Percentiles rank a stretch among this genome's conserved stretches.
Conservation (phyloP, 1,140 invertebrate species). For the Ips typographus region DNA sequence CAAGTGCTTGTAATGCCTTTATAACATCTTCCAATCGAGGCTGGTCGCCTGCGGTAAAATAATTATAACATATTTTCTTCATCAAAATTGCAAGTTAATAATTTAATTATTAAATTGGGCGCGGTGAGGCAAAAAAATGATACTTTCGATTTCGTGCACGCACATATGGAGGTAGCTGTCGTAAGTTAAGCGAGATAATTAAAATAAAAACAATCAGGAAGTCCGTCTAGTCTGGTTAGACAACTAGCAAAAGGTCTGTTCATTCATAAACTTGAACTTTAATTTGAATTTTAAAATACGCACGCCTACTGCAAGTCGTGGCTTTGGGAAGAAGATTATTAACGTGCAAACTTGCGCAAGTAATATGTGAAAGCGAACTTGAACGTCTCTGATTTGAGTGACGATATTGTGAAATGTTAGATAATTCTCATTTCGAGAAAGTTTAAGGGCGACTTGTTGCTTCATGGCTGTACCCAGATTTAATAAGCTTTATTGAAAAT, state of each 20-base stretch:
- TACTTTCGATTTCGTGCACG: not conserved
- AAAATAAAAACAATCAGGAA: not conserved
- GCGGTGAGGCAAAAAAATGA: not conserved
- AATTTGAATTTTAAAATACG: not conserved
- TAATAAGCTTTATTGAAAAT: not conserved
- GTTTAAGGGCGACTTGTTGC: conserved; percentile 8
- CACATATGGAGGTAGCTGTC: not conserved
- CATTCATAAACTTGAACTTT: too few species aligned
- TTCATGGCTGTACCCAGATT: not conserved
- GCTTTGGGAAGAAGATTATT: not conserved
- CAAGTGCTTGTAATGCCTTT: not conserved
- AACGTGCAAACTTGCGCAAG: conserved; percentile 7
- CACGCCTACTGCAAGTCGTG: not conserved
- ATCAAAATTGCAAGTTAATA: not conserved
- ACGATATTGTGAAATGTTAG: not conserved
- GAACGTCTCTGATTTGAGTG: conserved; percentile 4
- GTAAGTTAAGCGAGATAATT: too few species aligned
- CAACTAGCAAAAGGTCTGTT: too few species aligned
- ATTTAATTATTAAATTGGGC: not conserved
- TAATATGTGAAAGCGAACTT: conserved; percentile 12
- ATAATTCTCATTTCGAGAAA: conserved; percentile 11
- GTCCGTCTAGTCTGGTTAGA: not conserved
- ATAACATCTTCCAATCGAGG: not conserved
- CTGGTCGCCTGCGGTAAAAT: not conserved
- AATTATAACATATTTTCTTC: not conserved